These are phyloP conservation scores for Drosophila planitibia DNA, from an alignment of 2,888 invertebrate genomes.

Conservation along the genomic window DNA sequence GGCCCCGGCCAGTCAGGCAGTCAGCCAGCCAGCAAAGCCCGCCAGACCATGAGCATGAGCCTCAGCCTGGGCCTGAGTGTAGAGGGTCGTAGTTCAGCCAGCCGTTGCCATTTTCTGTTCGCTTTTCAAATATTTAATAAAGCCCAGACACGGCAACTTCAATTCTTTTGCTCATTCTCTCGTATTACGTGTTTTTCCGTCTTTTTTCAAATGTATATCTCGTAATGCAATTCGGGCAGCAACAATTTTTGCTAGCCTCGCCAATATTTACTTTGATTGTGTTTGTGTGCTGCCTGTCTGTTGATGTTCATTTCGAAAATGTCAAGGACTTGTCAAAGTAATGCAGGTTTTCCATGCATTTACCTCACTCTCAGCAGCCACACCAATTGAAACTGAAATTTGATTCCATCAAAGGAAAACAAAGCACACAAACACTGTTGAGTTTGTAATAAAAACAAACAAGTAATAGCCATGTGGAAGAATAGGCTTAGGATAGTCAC, in stretches of 20 bases:
- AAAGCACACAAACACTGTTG: not conserved
- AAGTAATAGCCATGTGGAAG: no score
- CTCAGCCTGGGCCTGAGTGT: not conserved
- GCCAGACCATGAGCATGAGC: not conserved
- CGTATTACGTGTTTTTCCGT: not conserved
- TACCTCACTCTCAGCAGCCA: constrained; percentile 46
- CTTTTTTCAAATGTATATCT: constrained; percentile 32
- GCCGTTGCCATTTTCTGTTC: constrained; percentile 52
- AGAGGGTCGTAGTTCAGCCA: constrained; percentile 43
- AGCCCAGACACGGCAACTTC: constrained; percentile 66
- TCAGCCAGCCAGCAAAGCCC: not conserved
- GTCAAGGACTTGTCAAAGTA: constrained; percentile 73
- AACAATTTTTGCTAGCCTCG: constrained; percentile 64
- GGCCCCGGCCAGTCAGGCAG: constrained; percentile 10
- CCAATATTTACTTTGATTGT: constrained; percentile 15
- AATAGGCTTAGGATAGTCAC: no score
- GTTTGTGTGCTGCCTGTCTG: constrained; percentile 13
- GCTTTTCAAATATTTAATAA: constrained; percentile 76
- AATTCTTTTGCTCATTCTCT: constrained; percentile 36
- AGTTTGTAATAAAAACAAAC: not conserved
- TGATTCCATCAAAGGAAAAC: constrained; percentile 52
- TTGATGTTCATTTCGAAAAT: constrained; percentile 68
- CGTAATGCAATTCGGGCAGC: constrained; percentile 46
- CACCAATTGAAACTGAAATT: constrained; percentile 45
- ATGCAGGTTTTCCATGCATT: constrained; percentile 72